Conservation (phyloP, 2,888 invertebrate species). For the Heterodera filipjevi region DNA sequence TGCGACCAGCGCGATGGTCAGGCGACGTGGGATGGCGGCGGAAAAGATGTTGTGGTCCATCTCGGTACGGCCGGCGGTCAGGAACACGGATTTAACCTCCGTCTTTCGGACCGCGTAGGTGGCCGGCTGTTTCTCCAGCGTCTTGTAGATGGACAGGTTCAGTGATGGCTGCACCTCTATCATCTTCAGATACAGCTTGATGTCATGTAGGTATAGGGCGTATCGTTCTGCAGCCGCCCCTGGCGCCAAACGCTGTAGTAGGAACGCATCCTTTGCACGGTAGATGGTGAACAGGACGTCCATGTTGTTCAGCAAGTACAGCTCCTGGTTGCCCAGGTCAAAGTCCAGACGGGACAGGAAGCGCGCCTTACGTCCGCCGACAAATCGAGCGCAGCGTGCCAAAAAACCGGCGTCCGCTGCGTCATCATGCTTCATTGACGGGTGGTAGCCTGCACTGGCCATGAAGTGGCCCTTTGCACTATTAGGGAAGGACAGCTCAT, state of each 20-base stretch:
- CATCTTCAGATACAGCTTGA: constrained; percentile 31
- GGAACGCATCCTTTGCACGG: constrained; percentile 21
- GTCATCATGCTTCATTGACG: constrained; percentile 17
- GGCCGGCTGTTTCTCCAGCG: constrained; percentile 27
- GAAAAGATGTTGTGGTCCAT: constrained; percentile 34
- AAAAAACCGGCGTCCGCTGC: constrained; percentile 21
- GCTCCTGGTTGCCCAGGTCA: constrained; percentile 35
- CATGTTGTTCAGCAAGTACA: constrained; percentile 35
- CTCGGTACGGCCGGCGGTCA: constrained; percentile 34
- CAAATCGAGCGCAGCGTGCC: constrained; percentile 6
- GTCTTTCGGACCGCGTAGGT: constrained; percentile 34
- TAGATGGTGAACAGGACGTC: constrained; percentile 35
- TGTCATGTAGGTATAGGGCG: constrained; percentile 12
- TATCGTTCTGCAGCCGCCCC: neutral
- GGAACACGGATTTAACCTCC: constrained; percentile 33
- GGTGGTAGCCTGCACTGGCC: constrained; percentile 27
- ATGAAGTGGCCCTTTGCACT: constrained; percentile 27
- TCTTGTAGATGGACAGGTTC: constrained; percentile 30
- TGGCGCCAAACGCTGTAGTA: constrained; percentile 23
- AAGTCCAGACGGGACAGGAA: constrained; percentile 31
- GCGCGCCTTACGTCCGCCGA: neutral
- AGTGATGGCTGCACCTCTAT: constrained; percentile 30
- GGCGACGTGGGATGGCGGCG: constrained; percentile 35
- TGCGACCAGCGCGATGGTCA: constrained; percentile 31
- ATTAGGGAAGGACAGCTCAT: constrained; percentile 27